phyloP scores from a whole-genome alignment of 2,888 invertebrate genomes.

The Norana najaformis region DNA sequence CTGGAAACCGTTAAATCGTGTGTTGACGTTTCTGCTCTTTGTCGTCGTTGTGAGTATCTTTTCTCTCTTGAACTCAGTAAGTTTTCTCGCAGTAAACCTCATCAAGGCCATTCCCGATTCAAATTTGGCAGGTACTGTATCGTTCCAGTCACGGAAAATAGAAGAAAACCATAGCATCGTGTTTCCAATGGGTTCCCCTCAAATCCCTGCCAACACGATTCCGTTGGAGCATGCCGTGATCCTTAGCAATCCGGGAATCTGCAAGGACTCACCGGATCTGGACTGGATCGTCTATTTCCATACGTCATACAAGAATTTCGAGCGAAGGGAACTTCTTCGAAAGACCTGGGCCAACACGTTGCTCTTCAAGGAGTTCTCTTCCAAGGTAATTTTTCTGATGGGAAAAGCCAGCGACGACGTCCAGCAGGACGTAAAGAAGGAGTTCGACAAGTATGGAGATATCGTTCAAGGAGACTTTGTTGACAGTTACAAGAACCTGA shows the following conservation, averaged over 20 bases:
- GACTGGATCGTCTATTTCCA: conserved; percentile 30
- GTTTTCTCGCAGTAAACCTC: background rate
- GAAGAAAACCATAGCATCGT: background rate
- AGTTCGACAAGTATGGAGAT: conserved; percentile 45
- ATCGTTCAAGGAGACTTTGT: conserved; percentile 50
- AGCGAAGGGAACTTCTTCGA: conserved; percentile 43
- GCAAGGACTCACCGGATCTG: conserved; percentile 24
- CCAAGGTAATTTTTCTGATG: conserved; percentile 46
- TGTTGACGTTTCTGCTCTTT: background rate
- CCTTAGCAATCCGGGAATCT: background rate
- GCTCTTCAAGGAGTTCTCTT: conserved; percentile 39
- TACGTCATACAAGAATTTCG: conserved; percentile 8
- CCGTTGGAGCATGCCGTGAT: background rate
- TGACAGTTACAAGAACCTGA: conserved; percentile 48
- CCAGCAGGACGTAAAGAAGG: conserved; percentile 43
- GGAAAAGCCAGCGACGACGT: conserved; percentile 40
- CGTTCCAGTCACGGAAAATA: background rate
- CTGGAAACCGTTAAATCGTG: background rate
- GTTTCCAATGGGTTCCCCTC: background rate
- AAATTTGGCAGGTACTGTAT: background rate
- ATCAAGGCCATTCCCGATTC: background rate
- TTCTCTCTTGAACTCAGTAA: background rate
- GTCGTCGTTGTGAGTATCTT: background rate
- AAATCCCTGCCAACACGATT: conserved; percentile 40
- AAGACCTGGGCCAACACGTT: conserved; percentile 47